Evolutionary conservation across 2,888 invertebrate genomes (phyloP), one percentile per base, ranked within the genome.

Genomic region (Pachymerium ferrugineum): DNA sequence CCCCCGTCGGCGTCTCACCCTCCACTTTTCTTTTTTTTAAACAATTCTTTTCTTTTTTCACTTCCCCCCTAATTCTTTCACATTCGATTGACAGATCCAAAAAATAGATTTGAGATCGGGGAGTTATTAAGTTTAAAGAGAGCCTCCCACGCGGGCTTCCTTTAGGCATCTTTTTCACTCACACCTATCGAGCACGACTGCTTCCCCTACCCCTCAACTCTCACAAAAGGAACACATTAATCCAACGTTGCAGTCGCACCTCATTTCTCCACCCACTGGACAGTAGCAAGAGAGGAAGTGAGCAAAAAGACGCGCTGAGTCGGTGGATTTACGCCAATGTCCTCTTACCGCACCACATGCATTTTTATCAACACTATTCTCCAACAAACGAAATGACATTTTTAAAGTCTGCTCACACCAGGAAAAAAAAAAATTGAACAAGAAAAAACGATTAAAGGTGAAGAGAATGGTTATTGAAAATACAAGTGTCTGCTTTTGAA

Each of bases 341-440:
- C 47, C 47, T 54, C n/a, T 54, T 22, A 54, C 16, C 22, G 47
- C 47, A 16, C 47, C 19, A 54, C 47, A 19, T 54, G 47, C 47
- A 54, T 54, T 54, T 54, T 54, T 54, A 54, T 54, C 47, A 54
- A 47, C 47, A 54, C 47, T 22, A n/a, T n/a, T 54, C 47, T 54
- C 19, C 47, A 54, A n/a, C 19, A 54, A 54, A 19, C 47, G 47
- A 54, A 54, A 54, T 54, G 47, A 54, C 47, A 54, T 54, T 54
- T 54, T 47, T 47, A 22, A 54, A 54, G 47, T 54, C 22, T 19
- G 47, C 10, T 16, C 19, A n/a, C 3, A 54, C 22, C n/a, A n/a
- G n/a, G n/a, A n/a, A 54, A 54, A 54, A 54, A 54, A 22, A 54
- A 16, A 54, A 54, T 54, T 22, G 38, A 54, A 54, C n/a, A n/a